Evolutionary conservation across 2,888 invertebrate species (phyloP).

Genomic region (Girardia tigrina): DNA sequence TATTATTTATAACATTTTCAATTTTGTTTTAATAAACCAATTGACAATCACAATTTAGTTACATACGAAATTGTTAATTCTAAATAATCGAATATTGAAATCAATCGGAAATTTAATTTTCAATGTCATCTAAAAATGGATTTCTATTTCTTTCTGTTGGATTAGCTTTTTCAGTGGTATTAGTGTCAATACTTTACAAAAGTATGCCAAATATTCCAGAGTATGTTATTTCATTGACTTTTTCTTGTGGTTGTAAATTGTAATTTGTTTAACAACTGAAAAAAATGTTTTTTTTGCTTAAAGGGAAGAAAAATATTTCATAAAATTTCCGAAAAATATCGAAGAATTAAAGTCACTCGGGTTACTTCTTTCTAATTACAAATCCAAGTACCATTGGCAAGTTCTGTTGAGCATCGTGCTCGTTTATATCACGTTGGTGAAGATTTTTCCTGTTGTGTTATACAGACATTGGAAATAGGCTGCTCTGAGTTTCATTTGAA

Average conservation of each 20-base stretch:
- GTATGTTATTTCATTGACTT: background rate
- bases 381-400: constrained; percentile 76
- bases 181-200: background rate
- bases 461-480: too few species aligned
- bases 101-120: background rate
- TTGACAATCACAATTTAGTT: background rate
- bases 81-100: background rate
- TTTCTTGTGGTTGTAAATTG: too few species aligned
- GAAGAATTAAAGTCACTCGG: constrained; percentile 90
- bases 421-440: constrained; percentile 61
- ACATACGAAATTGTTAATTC: background rate
- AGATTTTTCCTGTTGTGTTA: too few species aligned
- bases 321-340: constrained; percentile 78
- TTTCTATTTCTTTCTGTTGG: background rate
- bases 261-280: too few species aligned
- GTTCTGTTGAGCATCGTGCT: constrained; percentile 75
- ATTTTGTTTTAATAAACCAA: background rate
- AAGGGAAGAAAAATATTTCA: constrained; percentile 69
- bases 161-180: background rate
- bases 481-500: too few species aligned
- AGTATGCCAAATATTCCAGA: constrained; percentile 5
- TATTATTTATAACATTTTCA: background rate
- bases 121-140: background rate
- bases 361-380: constrained; percentile 73
- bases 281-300: constrained; percentile 43